A percentile compares a stretch with the other conserved stretches of the same genome.
These are phyloP conservation scores for Fulica atra DNA, from an alignment of 2,113 vertebrate genomes.

Conservation along the genomic window DNA sequence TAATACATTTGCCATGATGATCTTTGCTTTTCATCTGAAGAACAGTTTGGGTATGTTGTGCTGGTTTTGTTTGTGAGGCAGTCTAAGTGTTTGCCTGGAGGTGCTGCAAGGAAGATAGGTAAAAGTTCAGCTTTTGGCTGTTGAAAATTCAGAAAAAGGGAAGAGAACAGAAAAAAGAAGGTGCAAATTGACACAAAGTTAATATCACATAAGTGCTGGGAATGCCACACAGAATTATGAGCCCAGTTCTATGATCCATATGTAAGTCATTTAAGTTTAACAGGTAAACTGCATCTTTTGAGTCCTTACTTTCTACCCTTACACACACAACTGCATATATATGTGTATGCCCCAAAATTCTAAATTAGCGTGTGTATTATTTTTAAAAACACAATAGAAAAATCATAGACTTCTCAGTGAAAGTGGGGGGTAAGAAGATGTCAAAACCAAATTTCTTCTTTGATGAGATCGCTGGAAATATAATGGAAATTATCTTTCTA, in stretches of 20 bases:
- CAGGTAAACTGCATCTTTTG: not conserved
- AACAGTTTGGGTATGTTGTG: not conserved
- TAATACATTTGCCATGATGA: not conserved
- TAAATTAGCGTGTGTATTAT: not conserved
- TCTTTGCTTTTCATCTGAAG: not conserved
- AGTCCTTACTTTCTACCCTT: not conserved
- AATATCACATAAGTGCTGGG: not conserved
- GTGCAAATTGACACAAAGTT: not conserved
- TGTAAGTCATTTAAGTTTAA: not conserved
- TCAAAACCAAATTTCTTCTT: not conserved
- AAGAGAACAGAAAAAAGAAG: not conserved
- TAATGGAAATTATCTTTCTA: conserved; percentile 29
- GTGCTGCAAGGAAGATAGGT: not conserved
- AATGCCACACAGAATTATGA: not conserved
- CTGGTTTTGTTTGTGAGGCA: not conserved
- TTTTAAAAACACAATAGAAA: not conserved
- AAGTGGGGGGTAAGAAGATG: not conserved
- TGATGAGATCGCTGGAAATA: not conserved
- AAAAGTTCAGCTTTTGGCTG: not conserved
- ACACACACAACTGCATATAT: not conserved
- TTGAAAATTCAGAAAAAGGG: not conserved
- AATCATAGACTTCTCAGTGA: not conserved
- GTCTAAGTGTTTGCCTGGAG: not conserved
- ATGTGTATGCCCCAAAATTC: not conserved
- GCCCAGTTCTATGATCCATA: not conserved